Evolutionary conservation across 2,797 vertebrate species (phyloP).

Genomic region (Onychomys torridus): DNA sequence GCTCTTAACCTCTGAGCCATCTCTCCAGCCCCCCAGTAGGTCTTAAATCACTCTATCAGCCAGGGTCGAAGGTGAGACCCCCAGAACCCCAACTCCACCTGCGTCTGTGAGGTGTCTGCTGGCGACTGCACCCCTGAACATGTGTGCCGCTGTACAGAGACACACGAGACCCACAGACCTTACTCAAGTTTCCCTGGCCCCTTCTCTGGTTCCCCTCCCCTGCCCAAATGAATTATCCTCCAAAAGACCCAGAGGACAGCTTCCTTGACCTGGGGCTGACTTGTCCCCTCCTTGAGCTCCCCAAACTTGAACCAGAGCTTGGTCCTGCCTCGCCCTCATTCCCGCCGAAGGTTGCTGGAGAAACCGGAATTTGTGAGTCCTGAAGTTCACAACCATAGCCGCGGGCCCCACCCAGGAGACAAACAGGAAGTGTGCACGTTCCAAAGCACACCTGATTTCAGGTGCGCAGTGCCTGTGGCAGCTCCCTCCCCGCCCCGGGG

Average conservation of each 20-base stretch:
- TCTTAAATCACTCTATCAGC: not conserved
- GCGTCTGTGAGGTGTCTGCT: not conserved
- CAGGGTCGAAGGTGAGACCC: not conserved
- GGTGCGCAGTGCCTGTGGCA: constrained; percentile 42
- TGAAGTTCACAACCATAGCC: not conserved
- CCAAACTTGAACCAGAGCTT: not conserved
- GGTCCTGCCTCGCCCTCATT: too few relatives aligned
- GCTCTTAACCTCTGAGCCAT: too few relatives aligned
- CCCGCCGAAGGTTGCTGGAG: not conserved
- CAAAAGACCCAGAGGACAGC: not conserved
- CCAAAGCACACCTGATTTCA: constrained; percentile 65
- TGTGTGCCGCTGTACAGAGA: not conserved
- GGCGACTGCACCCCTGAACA: not conserved
- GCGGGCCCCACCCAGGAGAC: not conserved
- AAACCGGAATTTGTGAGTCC: not conserved
- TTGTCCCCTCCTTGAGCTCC: not conserved
- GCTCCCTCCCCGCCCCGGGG: not conserved
- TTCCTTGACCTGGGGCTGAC: not conserved
- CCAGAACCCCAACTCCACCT: not conserved
- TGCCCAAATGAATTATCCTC: constrained; percentile 18
- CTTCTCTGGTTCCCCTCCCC: not conserved
- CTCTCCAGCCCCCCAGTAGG: too few relatives aligned
- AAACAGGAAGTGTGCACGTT: constrained; percentile 64
- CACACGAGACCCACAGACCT: not conserved
- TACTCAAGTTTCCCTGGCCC: not conserved